These are phyloP conservation scores for Megaceryle maxima DNA, from an alignment of 2,113 vertebrate species.

Conservation along the genomic window DNA sequence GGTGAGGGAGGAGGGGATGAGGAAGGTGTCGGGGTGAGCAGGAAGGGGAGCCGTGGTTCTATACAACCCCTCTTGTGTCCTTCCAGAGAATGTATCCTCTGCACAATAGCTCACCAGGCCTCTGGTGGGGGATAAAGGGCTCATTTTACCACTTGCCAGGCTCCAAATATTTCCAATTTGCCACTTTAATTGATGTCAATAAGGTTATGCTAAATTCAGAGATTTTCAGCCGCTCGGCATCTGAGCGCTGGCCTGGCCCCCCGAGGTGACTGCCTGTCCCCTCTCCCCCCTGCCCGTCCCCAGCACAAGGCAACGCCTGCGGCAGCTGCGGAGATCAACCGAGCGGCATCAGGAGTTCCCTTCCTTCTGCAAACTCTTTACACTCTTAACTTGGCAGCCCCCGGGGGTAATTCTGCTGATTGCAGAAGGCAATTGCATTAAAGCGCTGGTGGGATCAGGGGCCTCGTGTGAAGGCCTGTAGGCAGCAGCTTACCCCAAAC, in stretches of 20 bases:
- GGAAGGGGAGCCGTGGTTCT: neutral
- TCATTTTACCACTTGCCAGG: slow-evolving; percentile 72
- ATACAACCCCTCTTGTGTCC: neutral
- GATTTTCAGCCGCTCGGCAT: slow-evolving; percentile 58
- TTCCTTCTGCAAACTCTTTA: neutral
- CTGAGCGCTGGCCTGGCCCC: neutral
- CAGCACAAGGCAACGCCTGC: neutral
- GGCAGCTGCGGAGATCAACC: neutral
- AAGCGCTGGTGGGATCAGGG: neutral
- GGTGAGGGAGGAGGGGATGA: slow-evolving; percentile 4
- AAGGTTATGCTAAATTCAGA: slow-evolving; percentile 81
- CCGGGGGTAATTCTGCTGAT: neutral
- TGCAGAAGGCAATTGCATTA: slow-evolving; percentile 37
- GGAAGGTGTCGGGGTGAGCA: slow-evolving; percentile 14
- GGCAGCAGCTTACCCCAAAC: neutral
- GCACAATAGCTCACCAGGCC: slow-evolving; percentile 68
- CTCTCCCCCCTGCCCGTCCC: neutral
- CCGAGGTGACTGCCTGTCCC: slow-evolving; percentile 7
- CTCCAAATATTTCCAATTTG: slow-evolving; percentile 75
- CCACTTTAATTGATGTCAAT: slow-evolving; percentile 82
- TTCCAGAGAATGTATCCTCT: neutral
- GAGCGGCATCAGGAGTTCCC: neutral
- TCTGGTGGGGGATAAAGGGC: slow-evolving; percentile 61
- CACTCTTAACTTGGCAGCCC: neutral
- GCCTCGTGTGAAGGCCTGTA: neutral